Conservation (phyloP, 1,140 invertebrate genomes). For the Orchestia grillus region DNA sequence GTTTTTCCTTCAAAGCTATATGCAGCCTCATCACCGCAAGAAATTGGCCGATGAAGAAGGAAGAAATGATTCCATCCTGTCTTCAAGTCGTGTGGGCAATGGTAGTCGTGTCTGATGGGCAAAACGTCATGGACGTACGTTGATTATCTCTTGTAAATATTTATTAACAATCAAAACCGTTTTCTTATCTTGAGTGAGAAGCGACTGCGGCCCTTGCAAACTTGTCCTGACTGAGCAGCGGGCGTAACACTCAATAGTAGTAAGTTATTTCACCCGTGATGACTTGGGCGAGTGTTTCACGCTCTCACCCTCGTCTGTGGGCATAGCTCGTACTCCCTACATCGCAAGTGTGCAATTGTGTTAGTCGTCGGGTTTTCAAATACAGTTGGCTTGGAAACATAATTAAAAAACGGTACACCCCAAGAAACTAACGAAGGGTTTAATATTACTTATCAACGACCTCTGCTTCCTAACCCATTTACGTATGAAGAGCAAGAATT, state of each 20-base stretch:
- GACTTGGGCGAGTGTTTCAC: background rate
- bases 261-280: background rate
- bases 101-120: background rate
- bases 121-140: background rate
- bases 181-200: background rate
- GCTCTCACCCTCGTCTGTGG: background rate
- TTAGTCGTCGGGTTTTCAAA: too few species aligned
- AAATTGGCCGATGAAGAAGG: too few species aligned
- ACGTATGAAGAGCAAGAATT: too few species aligned
- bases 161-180: background rate
- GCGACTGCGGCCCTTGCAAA: background rate
- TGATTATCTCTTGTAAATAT: background rate
- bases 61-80: background rate
- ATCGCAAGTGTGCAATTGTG: too few species aligned
- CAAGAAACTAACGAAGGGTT: too few species aligned
- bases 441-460: too few species aligned
- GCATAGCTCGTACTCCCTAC: background rate
- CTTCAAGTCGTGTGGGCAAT: background rate
- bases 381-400: too few species aligned
- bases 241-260: background rate
- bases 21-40: too few species aligned
- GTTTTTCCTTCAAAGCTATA: too few species aligned
- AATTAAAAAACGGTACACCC: too few species aligned
- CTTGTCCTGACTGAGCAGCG: background rate
- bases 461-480: too few species aligned